Evolutionary conservation across 2,113 vertebrate species (phyloP).

Genomic region (Herpetotheres cachinnans): DNA sequence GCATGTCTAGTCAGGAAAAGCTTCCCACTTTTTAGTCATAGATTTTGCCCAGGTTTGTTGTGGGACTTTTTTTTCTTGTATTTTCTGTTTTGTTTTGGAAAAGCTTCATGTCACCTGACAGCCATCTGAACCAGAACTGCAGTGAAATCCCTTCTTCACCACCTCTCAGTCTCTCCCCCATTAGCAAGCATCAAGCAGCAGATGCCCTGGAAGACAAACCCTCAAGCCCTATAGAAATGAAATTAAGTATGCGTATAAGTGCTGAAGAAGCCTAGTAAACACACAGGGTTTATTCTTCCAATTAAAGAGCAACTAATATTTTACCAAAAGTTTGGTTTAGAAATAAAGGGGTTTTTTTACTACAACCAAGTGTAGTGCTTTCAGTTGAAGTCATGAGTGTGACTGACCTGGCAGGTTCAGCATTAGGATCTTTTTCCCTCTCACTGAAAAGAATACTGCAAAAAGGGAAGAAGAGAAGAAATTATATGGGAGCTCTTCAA

Average conservation of each 20-base stretch:
- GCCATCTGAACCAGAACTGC: not conserved
- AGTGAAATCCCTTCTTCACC: not conserved
- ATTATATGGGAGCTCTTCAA: not conserved
- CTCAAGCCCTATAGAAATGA: fast-evolving
- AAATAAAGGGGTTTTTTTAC: not conserved
- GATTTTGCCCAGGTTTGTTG: not conserved
- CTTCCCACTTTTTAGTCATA: not conserved
- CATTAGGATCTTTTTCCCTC: not conserved
- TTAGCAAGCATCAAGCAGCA: not conserved
- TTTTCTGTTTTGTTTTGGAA: not conserved
- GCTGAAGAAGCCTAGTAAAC: not conserved
- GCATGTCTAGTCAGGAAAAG: not conserved
- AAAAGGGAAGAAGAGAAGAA: not conserved
- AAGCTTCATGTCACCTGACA: not conserved
- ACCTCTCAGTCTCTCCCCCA: not conserved
- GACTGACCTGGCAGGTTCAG: not conserved
- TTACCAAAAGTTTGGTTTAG: not conserved
- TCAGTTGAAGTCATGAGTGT: not conserved
- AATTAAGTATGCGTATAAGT: fast-evolving
- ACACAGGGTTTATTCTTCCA: not conserved
- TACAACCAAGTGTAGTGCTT: not conserved
- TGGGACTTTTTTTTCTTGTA: not conserved
- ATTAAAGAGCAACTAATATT: not conserved
- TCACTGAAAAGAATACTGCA: not conserved
- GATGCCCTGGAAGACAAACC: not conserved